These are phyloP conservation scores for Pleuronectes platessa DNA, from an alignment of 2,113 vertebrate genomes.

Conservation along the genomic window DNA sequence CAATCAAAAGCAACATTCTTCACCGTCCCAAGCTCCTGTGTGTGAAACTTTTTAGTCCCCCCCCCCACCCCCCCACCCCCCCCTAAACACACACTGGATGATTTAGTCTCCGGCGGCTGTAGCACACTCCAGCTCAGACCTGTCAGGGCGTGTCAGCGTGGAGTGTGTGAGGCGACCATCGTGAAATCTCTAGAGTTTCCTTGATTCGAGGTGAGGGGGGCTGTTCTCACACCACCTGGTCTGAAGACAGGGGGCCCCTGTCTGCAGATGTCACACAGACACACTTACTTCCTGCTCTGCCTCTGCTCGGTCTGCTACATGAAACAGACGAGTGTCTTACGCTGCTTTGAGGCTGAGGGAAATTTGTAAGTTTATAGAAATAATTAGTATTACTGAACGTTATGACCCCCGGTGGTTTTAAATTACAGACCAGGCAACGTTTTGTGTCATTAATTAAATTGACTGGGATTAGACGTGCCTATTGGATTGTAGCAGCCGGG, in stretches of 20 bases:
- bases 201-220: conserved; percentile 33
- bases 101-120: conserved; percentile 20
- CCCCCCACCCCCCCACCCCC: not conserved
- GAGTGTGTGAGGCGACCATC: not conserved
- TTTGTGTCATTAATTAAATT: not conserved
- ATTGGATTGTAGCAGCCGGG: not conserved
- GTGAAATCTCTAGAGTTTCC: conserved; percentile 34
- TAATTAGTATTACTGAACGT: not conserved
- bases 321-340: not conserved
- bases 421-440: not conserved
- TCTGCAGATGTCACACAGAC: conserved; percentile 24
- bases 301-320: not conserved
- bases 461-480: not conserved
- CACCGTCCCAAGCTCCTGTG: not conserved
- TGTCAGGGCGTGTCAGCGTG: conserved; percentile 40
- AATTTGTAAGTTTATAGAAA: not conserved
- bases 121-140: conserved; percentile 37
- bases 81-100: not conserved
- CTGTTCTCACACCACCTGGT: conserved; percentile 33
- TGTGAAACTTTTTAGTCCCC: not conserved
- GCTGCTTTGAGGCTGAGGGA: not conserved
- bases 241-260: conserved; percentile 11
- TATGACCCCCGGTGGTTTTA: not conserved
- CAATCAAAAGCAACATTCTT: not conserved
- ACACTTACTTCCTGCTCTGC: conserved; percentile 25